Percentiles rank a stretch among this genome's conserved stretches.
phyloP scores from a whole-genome alignment of 2,888 invertebrate species.

The Apoda limacodes region DNA sequence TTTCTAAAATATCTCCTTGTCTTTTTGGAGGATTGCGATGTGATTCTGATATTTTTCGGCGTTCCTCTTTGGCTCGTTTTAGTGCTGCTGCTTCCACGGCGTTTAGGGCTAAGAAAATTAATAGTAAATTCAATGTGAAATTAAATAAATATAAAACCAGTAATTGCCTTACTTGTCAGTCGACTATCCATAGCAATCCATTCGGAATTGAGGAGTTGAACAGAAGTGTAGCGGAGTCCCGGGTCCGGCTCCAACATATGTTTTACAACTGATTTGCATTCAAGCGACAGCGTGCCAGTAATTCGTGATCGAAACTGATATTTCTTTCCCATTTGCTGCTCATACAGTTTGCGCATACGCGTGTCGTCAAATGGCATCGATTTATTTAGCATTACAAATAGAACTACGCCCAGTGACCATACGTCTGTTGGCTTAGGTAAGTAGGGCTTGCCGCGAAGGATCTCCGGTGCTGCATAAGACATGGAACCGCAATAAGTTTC shows the following conservation, averaged over 20 bases:
- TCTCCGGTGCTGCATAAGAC: slow-evolving; percentile 90
- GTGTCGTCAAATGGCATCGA: slow-evolving; percentile 87
- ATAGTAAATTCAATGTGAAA: no score
- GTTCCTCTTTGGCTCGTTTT: slow-evolving; percentile 69
- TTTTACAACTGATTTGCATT: slow-evolving; percentile 73
- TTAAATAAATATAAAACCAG: no score
- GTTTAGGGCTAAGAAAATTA: slow-evolving; percentile 48
- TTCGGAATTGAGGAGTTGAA: slow-evolving; percentile 68
- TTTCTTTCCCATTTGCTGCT: slow-evolving; percentile 70
- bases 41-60: slow-evolving; percentile 33
- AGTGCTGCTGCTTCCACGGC: slow-evolving; percentile 72
- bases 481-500: slow-evolving; percentile 89
- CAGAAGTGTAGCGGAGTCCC: slow-evolving; percentile 64
- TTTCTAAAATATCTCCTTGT: slow-evolving; percentile 50
- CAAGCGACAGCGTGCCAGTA: slow-evolving; percentile 62
- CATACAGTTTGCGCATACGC: slow-evolving; percentile 78
- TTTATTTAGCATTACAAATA: slow-evolving; percentile 87
- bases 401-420: slow-evolving; percentile 84
- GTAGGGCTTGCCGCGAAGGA: slow-evolving; percentile 80
- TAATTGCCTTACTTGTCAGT: slow-evolving; percentile 52
- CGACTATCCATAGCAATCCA: slow-evolving; percentile 79
- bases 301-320: slow-evolving; percentile 76
- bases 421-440: slow-evolving; percentile 79
- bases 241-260: slow-evolving; percentile 79
- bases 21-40: slow-evolving; percentile 31